Evolutionary conservation across 2,113 vertebrate genomes (phyloP).

Genomic region (Plecturocebus donacophilus): DNA sequence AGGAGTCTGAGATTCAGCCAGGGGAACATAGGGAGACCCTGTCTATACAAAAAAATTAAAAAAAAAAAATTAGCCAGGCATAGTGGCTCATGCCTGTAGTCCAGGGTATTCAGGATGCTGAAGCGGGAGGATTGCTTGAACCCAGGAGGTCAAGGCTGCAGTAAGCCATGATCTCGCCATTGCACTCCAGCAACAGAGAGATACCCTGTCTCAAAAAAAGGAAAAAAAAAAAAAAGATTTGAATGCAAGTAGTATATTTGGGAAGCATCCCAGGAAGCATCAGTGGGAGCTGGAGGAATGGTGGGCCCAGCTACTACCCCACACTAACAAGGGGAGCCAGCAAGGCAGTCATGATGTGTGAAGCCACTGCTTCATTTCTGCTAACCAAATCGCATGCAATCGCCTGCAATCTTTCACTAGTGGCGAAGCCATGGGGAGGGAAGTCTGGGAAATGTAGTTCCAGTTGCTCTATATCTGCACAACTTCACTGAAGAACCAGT

Average conservation of each 20-base stretch:
- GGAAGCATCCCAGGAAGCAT: not conserved
- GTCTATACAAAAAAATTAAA: no score
- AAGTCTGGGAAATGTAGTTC: slow-evolving; percentile 30
- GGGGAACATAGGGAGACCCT: no score
- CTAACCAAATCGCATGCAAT: not conserved
- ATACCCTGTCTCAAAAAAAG: no score
- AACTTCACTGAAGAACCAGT: not conserved
- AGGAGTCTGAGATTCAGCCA: no score
- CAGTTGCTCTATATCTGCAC: not conserved
- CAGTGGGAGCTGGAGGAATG: not conserved
- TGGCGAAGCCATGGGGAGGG: not conserved
- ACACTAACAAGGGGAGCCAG: not conserved
- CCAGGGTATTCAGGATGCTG: no score
- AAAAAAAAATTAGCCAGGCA: no score
- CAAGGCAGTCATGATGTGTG: accelerated
- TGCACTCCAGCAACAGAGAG: no score
- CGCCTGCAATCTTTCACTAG: not conserved
- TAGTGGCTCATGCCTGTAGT: no score
- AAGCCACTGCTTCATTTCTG: not conserved
- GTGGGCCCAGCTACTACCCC: not conserved
- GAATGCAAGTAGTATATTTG: not conserved
- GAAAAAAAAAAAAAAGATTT: not conserved
- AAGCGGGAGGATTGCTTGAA: no score
- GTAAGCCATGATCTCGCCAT: no score
- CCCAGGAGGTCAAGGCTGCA: no score